Evolutionary conservation across 1,140 invertebrate genomes (phyloP).

Genomic region (Achroia grisella): DNA sequence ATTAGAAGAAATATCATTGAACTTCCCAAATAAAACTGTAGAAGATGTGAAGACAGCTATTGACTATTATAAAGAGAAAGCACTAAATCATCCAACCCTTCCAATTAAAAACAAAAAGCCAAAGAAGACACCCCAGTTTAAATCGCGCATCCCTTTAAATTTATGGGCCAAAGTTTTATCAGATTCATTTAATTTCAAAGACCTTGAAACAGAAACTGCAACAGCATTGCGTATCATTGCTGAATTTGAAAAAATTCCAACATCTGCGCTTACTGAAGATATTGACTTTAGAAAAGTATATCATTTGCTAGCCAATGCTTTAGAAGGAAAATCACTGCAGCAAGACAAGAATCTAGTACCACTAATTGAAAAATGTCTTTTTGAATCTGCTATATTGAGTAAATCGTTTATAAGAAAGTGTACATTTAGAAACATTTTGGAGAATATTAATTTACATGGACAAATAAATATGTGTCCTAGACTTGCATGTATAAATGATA

Average conservation of each 20-base stretch:
- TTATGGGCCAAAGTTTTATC: slow-evolving; percentile 45
- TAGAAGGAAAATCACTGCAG: slow-evolving; percentile 47
- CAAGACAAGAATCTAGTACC: slow-evolving; percentile 24
- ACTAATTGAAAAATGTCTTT: slow-evolving; percentile 42
- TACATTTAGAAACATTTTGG: slow-evolving; percentile 24
- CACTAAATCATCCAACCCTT: slow-evolving; percentile 11
- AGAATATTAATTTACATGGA: slow-evolving; percentile 25
- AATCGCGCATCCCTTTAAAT: slow-evolving; percentile 28
- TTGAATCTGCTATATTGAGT: slow-evolving; percentile 46
- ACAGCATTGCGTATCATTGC: slow-evolving; percentile 50
- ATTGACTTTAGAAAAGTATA: slow-evolving; percentile 48
- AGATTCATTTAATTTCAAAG: slow-evolving; percentile 30
- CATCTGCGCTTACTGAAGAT: slow-evolving; percentile 26
- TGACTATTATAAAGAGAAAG: slow-evolving; percentile 35
- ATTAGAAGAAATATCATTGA: slow-evolving; percentile 21
- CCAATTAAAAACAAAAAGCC: slow-evolving; percentile 13
- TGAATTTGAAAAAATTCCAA: slow-evolving; percentile 45
- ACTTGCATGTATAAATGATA: slow-evolving; percentile 27
- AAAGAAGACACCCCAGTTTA: slow-evolving; percentile 2
- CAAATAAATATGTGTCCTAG: slow-evolving; percentile 21
- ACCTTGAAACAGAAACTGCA: slow-evolving; percentile 45
- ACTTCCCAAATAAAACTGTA: slow-evolving; percentile 25
- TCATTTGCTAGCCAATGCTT: slow-evolving; percentile 47
- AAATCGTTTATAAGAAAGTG: slow-evolving; percentile 36
- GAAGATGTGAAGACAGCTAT: slow-evolving; percentile 35